A percentile compares a stretch with the other conserved stretches of the same genome.
Evolutionary conservation across 2,113 vertebrate genomes (phyloP).

Genomic region (Nerophis lumbriciformis): DNA sequence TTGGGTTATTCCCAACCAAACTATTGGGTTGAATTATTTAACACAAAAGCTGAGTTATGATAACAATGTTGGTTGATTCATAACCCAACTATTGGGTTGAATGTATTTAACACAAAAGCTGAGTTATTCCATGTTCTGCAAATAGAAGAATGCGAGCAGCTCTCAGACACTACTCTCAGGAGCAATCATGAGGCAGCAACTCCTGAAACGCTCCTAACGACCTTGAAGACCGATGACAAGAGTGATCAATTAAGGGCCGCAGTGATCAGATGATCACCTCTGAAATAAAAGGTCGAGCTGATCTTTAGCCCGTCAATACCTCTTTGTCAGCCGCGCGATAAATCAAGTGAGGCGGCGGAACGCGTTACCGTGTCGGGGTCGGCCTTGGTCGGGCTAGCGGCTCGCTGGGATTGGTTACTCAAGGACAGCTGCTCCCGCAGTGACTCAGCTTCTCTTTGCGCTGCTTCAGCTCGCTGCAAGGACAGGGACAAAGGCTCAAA

Average conservation of each 20-base stretch:
- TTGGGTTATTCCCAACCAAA: no score
- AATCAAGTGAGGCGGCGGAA: slow-evolving; percentile 21
- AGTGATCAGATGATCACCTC: slow-evolving; percentile 22
- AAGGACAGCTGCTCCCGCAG: slow-evolving; percentile 89
- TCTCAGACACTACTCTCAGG: neutral
- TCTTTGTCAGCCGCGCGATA: slow-evolving; percentile 13
- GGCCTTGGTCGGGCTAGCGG: slow-evolving; percentile 83
- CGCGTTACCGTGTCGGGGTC: slow-evolving; percentile 83
- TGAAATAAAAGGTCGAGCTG: slow-evolving; percentile 13
- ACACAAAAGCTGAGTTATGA: no score
- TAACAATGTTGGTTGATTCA: no score
- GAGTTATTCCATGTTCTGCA: no score
- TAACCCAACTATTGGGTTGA: no score
- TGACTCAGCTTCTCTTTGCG: slow-evolving; percentile 88
- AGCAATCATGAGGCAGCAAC: slow-evolving; percentile 1
- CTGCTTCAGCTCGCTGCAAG: slow-evolving; percentile 88
- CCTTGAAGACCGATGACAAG: slow-evolving; percentile 13
- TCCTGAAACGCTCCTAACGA: slow-evolving; percentile 2
- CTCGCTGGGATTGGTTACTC: slow-evolving; percentile 86
- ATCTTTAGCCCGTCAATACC: slow-evolving; percentile 38
- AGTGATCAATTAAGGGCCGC: slow-evolving; percentile 24
- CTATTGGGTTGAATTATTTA: no score
- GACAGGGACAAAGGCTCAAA: slow-evolving; percentile 5
- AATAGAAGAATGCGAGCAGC: no score
- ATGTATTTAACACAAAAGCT: no score